A percentile compares a stretch with the other conserved stretches of the same genome.
Evolutionary conservation across 2,113 vertebrate species (phyloP).

Genomic region (Microcebus murinus): DNA sequence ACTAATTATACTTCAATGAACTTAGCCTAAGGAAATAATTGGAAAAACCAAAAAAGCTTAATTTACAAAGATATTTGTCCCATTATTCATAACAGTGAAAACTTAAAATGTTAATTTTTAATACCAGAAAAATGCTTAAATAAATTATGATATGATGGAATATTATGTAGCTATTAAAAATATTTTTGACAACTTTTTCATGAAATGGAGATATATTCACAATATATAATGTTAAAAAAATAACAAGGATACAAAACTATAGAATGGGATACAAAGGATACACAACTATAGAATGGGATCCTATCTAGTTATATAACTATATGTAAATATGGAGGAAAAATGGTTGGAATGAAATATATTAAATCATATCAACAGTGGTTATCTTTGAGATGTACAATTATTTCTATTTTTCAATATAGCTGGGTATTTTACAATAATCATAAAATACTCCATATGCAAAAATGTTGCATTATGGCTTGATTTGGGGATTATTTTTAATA

Average conservation of each 20-base stretch:
- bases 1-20: not conserved
- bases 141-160: not conserved
- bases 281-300: not conserved
- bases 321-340: not conserved
- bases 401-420: constrained; percentile 40
- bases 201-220: not conserved
- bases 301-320: not conserved
- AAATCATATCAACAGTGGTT: not conserved
- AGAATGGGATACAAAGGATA: not conserved
- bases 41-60: not conserved
- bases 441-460: not conserved
- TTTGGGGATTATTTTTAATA: constrained; percentile 8
- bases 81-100: not conserved
- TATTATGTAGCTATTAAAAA: not conserved
- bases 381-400: not conserved
- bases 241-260: not conserved
- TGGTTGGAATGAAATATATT: not conserved
- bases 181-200: not conserved
- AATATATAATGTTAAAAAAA: not conserved
- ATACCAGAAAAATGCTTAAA: not conserved
- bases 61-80: not conserved
- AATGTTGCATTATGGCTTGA: not conserved
- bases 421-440: not conserved
- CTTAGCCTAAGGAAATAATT: constrained; percentile 15
- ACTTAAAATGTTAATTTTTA: constrained; percentile 38